These are phyloP conservation scores for Hanleya hanleyi DNA, from an alignment of 2,888 invertebrate genomes.

Conservation along the genomic window DNA sequence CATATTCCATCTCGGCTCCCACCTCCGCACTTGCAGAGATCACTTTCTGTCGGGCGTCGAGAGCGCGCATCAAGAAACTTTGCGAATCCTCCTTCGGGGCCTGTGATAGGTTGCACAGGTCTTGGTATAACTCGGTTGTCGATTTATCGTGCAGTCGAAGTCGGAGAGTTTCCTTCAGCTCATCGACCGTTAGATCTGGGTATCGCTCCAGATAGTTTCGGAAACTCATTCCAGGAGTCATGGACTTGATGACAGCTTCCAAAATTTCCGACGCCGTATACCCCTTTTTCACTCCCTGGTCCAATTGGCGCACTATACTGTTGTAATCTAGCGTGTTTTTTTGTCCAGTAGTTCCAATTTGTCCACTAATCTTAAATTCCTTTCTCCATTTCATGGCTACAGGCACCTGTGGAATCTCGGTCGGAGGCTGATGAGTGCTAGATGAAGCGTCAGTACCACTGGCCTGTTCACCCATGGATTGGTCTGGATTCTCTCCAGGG, in stretches of 20 bases:
- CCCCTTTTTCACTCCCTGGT: background rate
- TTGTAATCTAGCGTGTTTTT: background rate
- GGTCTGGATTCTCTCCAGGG: no score
- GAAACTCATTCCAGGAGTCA: no score
- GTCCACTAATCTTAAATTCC: conserved; percentile 1
- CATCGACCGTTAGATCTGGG: background rate
- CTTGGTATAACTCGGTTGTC: conserved; percentile 19
- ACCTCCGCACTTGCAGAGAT: conserved; percentile 10
- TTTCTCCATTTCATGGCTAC: background rate
- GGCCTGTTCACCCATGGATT: no score
- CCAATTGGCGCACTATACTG: background rate
- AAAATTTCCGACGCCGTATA: background rate
- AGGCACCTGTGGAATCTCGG: no score
- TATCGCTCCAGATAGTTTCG: background rate
- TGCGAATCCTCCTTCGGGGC: conserved; percentile 8
- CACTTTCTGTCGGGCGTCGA: conserved; percentile 18
- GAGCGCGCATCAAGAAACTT: conserved; percentile 12
- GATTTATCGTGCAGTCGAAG: conserved; percentile 14
- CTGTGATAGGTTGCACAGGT: conserved; percentile 12
- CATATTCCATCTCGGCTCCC: conserved; percentile 8
- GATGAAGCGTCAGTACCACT: no score
- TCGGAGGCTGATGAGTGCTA: no score
- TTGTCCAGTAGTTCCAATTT: background rate
- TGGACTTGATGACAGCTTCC: background rate
- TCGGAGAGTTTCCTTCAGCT: background rate